Evolutionary conservation across 2,888 invertebrate genomes (phyloP), one percentile per base, ranked within the genome.

Genomic region (Alviniconcha strummeri): DNA sequence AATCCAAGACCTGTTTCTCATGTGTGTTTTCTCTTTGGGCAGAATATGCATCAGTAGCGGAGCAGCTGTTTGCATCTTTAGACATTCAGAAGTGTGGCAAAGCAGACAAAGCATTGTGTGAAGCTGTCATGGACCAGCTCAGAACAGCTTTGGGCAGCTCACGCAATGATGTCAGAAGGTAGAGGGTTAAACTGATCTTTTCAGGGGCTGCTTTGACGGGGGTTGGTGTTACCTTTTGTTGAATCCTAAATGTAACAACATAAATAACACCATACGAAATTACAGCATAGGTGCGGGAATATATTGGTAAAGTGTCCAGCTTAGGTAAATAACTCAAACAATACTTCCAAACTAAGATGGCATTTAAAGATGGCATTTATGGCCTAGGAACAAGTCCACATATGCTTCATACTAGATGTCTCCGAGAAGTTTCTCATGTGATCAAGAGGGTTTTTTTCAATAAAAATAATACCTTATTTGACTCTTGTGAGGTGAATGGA

Each of bases 61-160:
- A 88, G 71, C 85, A 86, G 52, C 77, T 92, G 19, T 92, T 90
- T 84, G 83, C 88, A 11, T 88, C 90, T 0, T 85, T 92, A 57
- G 92, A 92, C 85, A 75, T 90, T 5, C 88, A 90, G 77, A 87
- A 88, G 52, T 87, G 85, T 13, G 91, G 91, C 0, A 91, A 90
- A 85, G 90, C 89, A 4, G 90, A 91, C 85, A 91, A 91, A 83
- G 84, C 86, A 13, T 80, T 92, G 57, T 91, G 90, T 89, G 91
- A 92, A 71, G 87, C 89, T 0, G 90, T 91, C 0, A 85, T 91
- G 67, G 89, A 90, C 36, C 91, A 92, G 84, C 85, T 92, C 19
- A 86, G 88, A 69, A 85, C 88, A 13, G 90, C 91, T 4, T 85
- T 91, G n/a, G 89, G 88, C 13, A 89, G 89, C 74, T 88, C 87